Evolutionary conservation across 1,140 invertebrate genomes (phyloP), one percentile per base, ranked within the genome.

Genomic region (Lepidostoma basale): DNA sequence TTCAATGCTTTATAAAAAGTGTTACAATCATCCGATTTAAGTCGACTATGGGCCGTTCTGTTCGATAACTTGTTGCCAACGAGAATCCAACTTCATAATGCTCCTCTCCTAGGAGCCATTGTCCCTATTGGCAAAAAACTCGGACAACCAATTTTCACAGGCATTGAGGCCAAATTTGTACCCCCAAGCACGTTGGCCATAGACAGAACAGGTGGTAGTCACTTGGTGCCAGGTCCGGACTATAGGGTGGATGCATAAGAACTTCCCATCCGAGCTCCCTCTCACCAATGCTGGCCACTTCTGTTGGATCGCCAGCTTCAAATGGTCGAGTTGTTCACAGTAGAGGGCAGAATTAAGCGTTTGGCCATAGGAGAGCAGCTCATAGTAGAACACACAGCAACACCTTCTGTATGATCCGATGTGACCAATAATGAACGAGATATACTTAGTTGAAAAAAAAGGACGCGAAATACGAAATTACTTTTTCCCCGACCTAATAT

Each of bases 1-100:
- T 45, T 45, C 42, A 45, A 45, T 45, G 12, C 42, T 45, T 45
- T 45, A 45, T 75, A 75, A 59, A 74, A 73, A 68, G n/a, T n/a
- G 36, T 45, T 45, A 45, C 42, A 45, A 45, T 45, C 42, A 45
- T 45, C 42, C 42, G 42, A 45, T 45, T 45, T 45, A 45, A 45
- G 42, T 45, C 42, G 20, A 45, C n/a, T 45, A 45, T 45, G 42
- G 8, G 14, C 42, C 42, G 12, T 45, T 45, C 3, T 45, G 42
- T 45, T 45, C 42, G 42, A 45, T 45, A 45, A 45, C 42, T 45
- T 45, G 14, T 45, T 45, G 42, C 42, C 42, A 45, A 3, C 42
- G 42, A 45, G 42, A 45, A 45, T 45, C 42, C 42, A 45, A n/a
- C 42, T 5, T 45, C 42, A 45, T 18, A 45, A 45, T 45, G 42